Percentiles rank a stretch among this genome's conserved stretches.
Evolutionary conservation across 1,140 invertebrate genomes (phyloP).

Genomic region (Ceratina japonica): DNA sequence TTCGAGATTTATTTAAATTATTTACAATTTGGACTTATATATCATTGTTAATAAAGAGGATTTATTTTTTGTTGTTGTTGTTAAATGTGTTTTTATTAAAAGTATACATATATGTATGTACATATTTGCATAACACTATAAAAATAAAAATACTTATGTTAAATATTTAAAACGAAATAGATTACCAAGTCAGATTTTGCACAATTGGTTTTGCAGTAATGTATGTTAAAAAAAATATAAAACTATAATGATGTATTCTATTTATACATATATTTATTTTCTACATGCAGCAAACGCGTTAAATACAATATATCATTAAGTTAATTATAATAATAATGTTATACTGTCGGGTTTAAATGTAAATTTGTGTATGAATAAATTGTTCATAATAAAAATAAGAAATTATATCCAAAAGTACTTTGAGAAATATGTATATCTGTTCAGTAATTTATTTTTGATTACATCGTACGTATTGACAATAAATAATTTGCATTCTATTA

Average conservation of each 20-base stretch:
- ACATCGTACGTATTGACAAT: constrained; percentile 22
- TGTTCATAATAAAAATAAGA: constrained; percentile 25
- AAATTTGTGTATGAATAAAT: constrained; percentile 34
- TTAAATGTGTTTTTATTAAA: constrained; percentile 4
- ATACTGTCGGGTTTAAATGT: constrained; percentile 25
- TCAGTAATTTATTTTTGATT: constrained; percentile 7
- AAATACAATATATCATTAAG: constrained; percentile 39
- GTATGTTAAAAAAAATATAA: constrained; percentile 7
- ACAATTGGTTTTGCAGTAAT: constrained; percentile 18
- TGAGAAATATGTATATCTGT: background rate
- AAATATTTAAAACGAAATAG: background rate
- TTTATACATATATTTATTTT: constrained; percentile 31
- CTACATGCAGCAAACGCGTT: constrained; percentile 30
- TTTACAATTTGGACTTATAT: too few species aligned
- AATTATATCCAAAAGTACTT: constrained; percentile 27
- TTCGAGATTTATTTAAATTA: too few species aligned
- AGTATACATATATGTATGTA: background rate
- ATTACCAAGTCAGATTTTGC: background rate
- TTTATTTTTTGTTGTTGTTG: too few species aligned
- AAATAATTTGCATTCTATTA: background rate
- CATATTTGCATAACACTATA: constrained; percentile 15
- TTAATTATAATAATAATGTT: constrained; percentile 30
- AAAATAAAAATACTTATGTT: background rate
- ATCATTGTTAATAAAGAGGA: too few species aligned
- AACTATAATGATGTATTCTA: constrained; percentile 28